phyloP scores from a whole-genome alignment of 2,888 invertebrate species.

The Petrolisthes cinctipes region DNA sequence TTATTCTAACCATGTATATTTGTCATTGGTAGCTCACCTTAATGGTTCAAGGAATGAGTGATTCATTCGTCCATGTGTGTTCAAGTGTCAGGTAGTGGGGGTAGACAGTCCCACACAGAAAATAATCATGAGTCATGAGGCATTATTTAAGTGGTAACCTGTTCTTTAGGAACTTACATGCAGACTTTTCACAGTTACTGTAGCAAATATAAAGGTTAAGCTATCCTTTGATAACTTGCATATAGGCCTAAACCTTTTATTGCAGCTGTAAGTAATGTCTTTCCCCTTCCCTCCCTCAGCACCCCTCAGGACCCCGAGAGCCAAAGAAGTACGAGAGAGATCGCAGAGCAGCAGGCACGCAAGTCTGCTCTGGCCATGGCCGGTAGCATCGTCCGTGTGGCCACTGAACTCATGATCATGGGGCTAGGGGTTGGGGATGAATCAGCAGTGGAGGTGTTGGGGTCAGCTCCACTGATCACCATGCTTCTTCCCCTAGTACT shows the following conservation, averaged over 20 bases:
- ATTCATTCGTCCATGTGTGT: too few relatives aligned
- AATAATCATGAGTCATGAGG: too few relatives aligned
- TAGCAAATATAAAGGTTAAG: too few relatives aligned
- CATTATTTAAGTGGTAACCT: too few relatives aligned
- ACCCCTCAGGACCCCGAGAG: conserved; percentile 76
- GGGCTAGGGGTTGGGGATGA: conserved; percentile 75
- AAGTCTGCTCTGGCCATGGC: conserved; percentile 82
- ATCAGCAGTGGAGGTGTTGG: conserved; percentile 72
- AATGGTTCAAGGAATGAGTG: too few relatives aligned
- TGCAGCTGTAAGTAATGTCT: background rate
- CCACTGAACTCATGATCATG: conserved; percentile 81
- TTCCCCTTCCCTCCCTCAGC: conserved; percentile 68
- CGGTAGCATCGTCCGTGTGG: conserved; percentile 81
- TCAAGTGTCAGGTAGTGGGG: too few relatives aligned
- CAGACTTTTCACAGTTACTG: too few relatives aligned
- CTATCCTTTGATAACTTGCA: background rate
- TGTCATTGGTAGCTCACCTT: too few relatives aligned
- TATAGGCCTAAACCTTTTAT: background rate
- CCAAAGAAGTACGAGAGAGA: conserved; percentile 74
- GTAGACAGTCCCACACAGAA: too few relatives aligned
- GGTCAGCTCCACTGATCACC: conserved; percentile 77
- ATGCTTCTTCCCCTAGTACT: conserved; percentile 86
- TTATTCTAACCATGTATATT: too few relatives aligned
- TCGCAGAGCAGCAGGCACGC: conserved; percentile 77
- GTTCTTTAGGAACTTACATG: too few relatives aligned